Percentiles rank a stretch among this genome's conserved stretches.
These are phyloP conservation scores for Pipistrellus kuhlii DNA, from an alignment of 2,797 vertebrate genomes.

Conservation along the genomic window DNA sequence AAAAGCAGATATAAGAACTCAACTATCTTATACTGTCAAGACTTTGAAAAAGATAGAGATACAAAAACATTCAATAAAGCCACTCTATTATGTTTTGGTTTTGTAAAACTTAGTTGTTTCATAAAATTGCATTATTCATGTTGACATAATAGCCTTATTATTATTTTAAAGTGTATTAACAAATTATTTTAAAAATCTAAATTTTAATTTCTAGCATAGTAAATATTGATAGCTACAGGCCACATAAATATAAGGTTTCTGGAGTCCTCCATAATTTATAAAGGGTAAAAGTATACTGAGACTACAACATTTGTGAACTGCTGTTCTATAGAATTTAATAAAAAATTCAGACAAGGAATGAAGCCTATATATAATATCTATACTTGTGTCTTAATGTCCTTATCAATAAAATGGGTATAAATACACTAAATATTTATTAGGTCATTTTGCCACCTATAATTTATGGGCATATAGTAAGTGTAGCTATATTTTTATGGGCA, in stretches of 20 bases:
- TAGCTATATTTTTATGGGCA: not conserved
- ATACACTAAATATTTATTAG: not conserved
- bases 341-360: not conserved
- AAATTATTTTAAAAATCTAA: conserved; percentile 18
- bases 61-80: not conserved
- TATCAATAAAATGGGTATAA: not conserved
- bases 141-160: not conserved
- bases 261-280: not conserved
- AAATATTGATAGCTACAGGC: not conserved
- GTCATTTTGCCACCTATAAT: not conserved
- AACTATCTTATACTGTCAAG: not conserved
- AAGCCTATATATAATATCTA: not conserved
- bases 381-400: not conserved
- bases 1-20: conserved; percentile 1
- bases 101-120: not conserved
- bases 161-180: not conserved
- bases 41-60: not conserved
- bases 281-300: not conserved
- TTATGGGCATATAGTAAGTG: not conserved
- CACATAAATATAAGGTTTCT: not conserved
- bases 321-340: not conserved
- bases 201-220: not conserved
- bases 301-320: not conserved
- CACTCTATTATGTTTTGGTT: not conserved
- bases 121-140: not conserved